Base-by-base conservation (phyloP, 2,797 vertebrate genomes). In the Sebastes hubbsi region DNA sequence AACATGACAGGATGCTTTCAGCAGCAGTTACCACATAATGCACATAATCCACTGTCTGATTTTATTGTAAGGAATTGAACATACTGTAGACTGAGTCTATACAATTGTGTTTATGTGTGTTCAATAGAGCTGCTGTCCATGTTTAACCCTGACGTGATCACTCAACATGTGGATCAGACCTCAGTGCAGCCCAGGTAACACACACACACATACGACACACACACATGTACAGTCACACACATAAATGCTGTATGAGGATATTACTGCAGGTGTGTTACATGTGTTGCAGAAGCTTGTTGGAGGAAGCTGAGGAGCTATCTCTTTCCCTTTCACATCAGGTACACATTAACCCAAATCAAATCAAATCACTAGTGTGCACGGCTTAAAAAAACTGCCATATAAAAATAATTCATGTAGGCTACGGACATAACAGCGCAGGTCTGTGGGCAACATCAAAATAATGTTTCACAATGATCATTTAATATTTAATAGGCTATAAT, bases 121-220 rank as follows among this genome's bases (percentile, higher is more conserved):
- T 58, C 38, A 49, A 66, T 32, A 95, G 95, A 95, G 81, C 32
- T 95, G 84, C 80, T 96, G 83, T 94, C 94, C 61, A 89, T 91
- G 87, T 95, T 95, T 80, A 96, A 94, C 78, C 88, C 94, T 16
- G 83, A 87, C 7, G 71, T 92, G 52, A 84, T 73, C 56, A 42
- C 71, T 63, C 30, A 90, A 6, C 59, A 84, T 20, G 70, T 87
- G 63, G 84, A 84, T 71, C 70, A 73, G 54, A 68, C 16, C 22
- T 58, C 82, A 38, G 1, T 63, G 16, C 81, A 89, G 32, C 46
- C 85, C 60, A 92, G 94, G 95, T 96, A 90, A 77, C 36, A 63
- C n/a, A 77, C 25, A 52, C 13, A 46, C 18, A 18, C 1, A 6
- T 27, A 27, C 27, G 27, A 27, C 27, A 18, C 14, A 46, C 42